A percentile compares a stretch with the other conserved stretches of the same genome.
Conservation (phyloP, 2,888 invertebrate species). For the Trisateles emortualis region DNA sequence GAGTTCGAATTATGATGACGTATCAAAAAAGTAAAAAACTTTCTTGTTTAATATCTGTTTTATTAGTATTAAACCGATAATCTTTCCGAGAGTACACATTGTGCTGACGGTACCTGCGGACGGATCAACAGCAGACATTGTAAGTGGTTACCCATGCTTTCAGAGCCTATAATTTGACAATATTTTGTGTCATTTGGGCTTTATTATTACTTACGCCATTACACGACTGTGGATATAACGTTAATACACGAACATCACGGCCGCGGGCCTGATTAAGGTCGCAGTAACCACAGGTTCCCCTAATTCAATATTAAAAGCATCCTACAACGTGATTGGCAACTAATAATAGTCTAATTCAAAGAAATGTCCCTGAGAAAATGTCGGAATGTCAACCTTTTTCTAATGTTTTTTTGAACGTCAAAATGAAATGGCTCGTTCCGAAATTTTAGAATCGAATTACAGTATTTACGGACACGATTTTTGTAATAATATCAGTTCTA, state of each 20-base stretch:
- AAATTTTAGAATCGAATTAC: slow-evolving; percentile 67
- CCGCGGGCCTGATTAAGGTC: slow-evolving; percentile 82
- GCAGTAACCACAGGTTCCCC: slow-evolving; percentile 83
- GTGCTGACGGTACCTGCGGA: slow-evolving; percentile 68
- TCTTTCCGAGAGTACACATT: slow-evolving; percentile 3
- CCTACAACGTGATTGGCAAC: slow-evolving; percentile 84
- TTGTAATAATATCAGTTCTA: slow-evolving; percentile 59
- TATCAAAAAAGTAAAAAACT: too few relatives aligned
- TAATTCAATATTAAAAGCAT: slow-evolving; percentile 87
- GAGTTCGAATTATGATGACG: too few relatives aligned
- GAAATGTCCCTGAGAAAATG: slow-evolving; percentile 86
- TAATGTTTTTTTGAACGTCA: slow-evolving; percentile 63
- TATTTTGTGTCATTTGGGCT: slow-evolving; percentile 87
- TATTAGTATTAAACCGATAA: not conserved
- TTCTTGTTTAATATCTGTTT: too few relatives aligned
- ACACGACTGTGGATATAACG: slow-evolving; percentile 82
- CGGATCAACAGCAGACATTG: slow-evolving; percentile 79
- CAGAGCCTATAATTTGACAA: slow-evolving; percentile 87
- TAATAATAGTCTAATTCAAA: slow-evolving; percentile 85
- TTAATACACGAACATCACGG: slow-evolving; percentile 77
- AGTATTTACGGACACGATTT: slow-evolving; percentile 64
- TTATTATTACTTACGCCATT: slow-evolving; percentile 86
- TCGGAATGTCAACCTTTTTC: slow-evolving; percentile 82
- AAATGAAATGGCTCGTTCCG: slow-evolving; percentile 73
- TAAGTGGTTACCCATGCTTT: slow-evolving; percentile 85